Evolutionary conservation across 2,113 vertebrate species (phyloP).

Genomic region (Equus quagga): DNA sequence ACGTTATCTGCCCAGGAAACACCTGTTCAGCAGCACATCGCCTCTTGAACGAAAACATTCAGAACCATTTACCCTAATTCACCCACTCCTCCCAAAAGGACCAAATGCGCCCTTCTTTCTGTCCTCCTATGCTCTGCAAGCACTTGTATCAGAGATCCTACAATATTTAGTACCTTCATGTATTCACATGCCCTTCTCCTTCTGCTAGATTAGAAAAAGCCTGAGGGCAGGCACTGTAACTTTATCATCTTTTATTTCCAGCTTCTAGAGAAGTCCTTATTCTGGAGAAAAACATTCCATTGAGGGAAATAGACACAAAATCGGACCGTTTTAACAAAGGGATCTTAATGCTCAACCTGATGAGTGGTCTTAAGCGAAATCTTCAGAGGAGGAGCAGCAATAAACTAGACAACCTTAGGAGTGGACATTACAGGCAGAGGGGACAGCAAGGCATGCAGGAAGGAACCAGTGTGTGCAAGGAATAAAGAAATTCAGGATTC

Average conservation of each 20-base stretch:
- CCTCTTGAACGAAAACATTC: background rate
- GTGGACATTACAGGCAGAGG: too few species aligned
- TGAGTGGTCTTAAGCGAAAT: background rate
- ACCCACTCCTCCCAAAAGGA: background rate
- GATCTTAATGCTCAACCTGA: background rate
- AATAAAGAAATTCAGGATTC: background rate
- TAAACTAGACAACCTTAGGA: background rate
- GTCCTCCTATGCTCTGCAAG: background rate
- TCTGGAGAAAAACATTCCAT: background rate
- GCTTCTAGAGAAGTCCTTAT: background rate
- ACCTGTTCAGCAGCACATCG: background rate
- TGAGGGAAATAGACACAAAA: background rate
- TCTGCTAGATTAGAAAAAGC: background rate
- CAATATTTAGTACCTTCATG: background rate
- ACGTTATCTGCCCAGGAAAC: background rate
- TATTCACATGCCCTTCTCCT: too few species aligned
- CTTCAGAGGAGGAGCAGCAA: background rate
- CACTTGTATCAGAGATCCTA: background rate
- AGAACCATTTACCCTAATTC: background rate
- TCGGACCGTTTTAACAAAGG: background rate
- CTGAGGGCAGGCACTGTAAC: background rate
- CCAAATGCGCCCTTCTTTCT: background rate
- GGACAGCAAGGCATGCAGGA: background rate
- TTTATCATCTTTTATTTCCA: background rate
- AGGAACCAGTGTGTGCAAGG: background rate